Evolutionary conservation across 1,140 invertebrate species (phyloP), one percentile per base, ranked within the genome.

Genomic region (Callitettix versicolor): DNA sequence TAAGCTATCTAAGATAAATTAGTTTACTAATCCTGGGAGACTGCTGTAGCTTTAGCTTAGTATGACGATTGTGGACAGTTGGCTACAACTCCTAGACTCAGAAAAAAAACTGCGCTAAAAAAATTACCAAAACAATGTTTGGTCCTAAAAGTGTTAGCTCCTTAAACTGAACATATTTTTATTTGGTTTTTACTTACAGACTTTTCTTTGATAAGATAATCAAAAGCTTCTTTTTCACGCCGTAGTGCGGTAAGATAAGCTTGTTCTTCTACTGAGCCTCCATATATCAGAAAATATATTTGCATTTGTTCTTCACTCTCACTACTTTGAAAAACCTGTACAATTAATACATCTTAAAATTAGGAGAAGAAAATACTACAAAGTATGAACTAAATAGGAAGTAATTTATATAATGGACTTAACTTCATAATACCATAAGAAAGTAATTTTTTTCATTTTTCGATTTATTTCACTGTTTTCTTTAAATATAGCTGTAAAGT

Each of bases 201-300:
- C 77, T 97, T 98, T 20, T 91, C 84, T 67, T 85, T 79, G 59
- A 95, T 96, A 3, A 98, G 76, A 60, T 79, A 76, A 69, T 97
- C 93, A 75, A 98, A 98, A 0, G 94, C 88, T 66, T 91, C 80
- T 69, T 98, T 98, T 71, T 98, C 95, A 58, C 84, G 78, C 55
- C 89, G 76, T 42, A 98, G 73, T 4, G 85, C 80, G 1, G 91
- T 96, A 14, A 98, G 73, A 70, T 96, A 98, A 2, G 86, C 80
- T 75, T 98, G 95, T 70, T 98, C 95, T 73, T 98, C 95, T 0
- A 92, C 87, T 17, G 93, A 95, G 21, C 85, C 85, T 11, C 82
- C 81, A 67, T 95, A 92, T 44, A 95, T 80, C 20, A 96, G 66
- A 63, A 95, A 93, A 69, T 88, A 96, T n/a, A 95, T 81, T 63